Conservation (phyloP, 2,113 vertebrate species). For the Protobothrops mucrosquamatus region DNA sequence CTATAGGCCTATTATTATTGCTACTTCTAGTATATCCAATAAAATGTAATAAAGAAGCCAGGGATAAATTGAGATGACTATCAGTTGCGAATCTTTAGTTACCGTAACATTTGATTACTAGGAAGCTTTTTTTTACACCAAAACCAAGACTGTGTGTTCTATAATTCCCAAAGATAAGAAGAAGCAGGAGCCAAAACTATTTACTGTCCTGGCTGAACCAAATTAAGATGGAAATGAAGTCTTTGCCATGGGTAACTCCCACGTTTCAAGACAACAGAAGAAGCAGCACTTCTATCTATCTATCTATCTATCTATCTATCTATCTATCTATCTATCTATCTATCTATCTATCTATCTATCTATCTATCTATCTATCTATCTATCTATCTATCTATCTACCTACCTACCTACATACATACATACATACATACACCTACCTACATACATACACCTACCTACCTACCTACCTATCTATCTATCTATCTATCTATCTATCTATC, state of each 20-base stretch:
- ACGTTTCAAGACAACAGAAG: neutral
- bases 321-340: too few species aligned
- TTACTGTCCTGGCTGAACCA: neutral
- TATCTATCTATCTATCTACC: too few species aligned
- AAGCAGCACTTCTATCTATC: neutral
- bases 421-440: too few species aligned
- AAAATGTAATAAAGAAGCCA: neutral
- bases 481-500: neutral
- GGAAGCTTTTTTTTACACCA: neutral
- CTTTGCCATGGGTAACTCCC: neutral
- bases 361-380: too few species aligned
- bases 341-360: too few species aligned
- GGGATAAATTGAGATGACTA: neutral
- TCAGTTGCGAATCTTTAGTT: neutral
- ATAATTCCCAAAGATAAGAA: neutral
- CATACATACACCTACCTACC: too few species aligned
- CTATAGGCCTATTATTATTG: neutral
- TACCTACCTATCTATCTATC: too few species aligned
- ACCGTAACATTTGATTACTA: neutral
- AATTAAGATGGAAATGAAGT: neutral
- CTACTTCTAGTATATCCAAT: neutral
- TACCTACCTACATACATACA: too few species aligned
- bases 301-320: too few species aligned
- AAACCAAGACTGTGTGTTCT: neutral
- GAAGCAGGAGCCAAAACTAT: neutral